A percentile compares a stretch with the other conserved stretches of the same genome.
phyloP scores from a whole-genome alignment of 2,888 invertebrate species.

The Dasypogon diadema region DNA sequence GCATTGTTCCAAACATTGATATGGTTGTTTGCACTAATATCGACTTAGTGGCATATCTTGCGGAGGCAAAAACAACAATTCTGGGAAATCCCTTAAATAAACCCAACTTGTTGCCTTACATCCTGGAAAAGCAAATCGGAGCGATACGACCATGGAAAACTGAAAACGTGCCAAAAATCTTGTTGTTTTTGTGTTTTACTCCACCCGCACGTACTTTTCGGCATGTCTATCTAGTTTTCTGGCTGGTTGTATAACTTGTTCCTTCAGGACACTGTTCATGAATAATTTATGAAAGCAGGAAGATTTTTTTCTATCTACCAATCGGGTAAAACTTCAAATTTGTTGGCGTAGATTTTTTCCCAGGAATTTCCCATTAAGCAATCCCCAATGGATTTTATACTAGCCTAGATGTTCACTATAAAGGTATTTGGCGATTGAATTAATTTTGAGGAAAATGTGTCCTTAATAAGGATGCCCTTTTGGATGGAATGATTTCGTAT shows the following conservation, averaged over 20 bases:
- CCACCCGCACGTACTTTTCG: neutral
- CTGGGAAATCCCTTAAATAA: neutral
- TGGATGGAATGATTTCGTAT: neutral
- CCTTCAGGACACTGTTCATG: neutral
- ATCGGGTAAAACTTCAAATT: neutral
- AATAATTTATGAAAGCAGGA: constrained; percentile 4
- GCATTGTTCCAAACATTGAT: neutral
- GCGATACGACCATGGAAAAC: neutral
- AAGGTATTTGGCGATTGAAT: neutral
- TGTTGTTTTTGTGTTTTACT: neutral
- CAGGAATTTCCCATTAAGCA: neutral
- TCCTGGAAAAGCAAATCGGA: neutral
- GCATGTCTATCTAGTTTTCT: constrained; percentile 12
- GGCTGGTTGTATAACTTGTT: neutral
- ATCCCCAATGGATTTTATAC: neutral
- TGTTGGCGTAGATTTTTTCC: neutral
- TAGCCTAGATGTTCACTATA: neutral
- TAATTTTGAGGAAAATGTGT: neutral
- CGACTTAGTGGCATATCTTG: neutral
- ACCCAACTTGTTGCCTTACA: neutral
- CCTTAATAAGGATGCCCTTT: neutral
- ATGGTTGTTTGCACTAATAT: neutral
- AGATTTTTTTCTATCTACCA: neutral
- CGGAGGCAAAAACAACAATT: neutral
- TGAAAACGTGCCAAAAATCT: constrained; percentile 30